Evolutionary conservation across 2,888 invertebrate species (phyloP).

Genomic region (Sturmia bella): DNA sequence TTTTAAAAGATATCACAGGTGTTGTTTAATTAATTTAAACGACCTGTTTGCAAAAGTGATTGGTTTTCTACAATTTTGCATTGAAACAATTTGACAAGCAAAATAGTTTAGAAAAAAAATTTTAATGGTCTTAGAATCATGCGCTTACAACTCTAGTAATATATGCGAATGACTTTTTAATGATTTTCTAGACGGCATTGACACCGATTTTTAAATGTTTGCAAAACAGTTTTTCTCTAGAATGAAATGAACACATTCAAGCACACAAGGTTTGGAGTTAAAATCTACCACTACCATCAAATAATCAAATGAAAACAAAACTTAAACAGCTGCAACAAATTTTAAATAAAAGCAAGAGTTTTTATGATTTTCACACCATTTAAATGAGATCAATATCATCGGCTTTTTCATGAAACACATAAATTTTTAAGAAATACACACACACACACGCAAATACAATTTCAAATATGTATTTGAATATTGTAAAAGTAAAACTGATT

Average conservation of each 20-base stretch:
- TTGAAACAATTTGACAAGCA: conserved; percentile 3
- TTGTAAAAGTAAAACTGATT: too few species aligned
- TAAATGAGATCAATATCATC: conserved; percentile 25
- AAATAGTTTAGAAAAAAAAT: background rate
- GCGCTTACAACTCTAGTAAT: background rate
- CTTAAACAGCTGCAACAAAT: background rate
- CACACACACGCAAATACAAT: too few species aligned
- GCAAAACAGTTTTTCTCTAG: conserved; percentile 28
- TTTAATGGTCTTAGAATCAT: background rate
- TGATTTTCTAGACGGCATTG: conserved; percentile 60
- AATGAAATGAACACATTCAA: conserved; percentile 56
- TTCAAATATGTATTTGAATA: too few species aligned
- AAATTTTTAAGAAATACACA: too few species aligned
- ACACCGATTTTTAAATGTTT: conserved; percentile 47
- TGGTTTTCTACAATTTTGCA: background rate
- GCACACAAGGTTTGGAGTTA: conserved; percentile 24
- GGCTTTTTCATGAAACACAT: background rate
- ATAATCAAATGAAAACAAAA: conserved; percentile 7
- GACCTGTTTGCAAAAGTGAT: too few species aligned
- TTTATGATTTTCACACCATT: conserved; percentile 21
- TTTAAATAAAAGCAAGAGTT: background rate
- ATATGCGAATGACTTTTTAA: conserved; percentile 38
- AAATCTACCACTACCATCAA: conserved; percentile 14
- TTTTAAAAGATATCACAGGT: too few species aligned
- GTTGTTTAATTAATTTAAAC: too few species aligned